Percentiles rank a stretch among this genome's conserved stretches.
Evolutionary conservation across 1,140 invertebrate genomes (phyloP).

Genomic region (Hypsibius dujardini): DNA sequence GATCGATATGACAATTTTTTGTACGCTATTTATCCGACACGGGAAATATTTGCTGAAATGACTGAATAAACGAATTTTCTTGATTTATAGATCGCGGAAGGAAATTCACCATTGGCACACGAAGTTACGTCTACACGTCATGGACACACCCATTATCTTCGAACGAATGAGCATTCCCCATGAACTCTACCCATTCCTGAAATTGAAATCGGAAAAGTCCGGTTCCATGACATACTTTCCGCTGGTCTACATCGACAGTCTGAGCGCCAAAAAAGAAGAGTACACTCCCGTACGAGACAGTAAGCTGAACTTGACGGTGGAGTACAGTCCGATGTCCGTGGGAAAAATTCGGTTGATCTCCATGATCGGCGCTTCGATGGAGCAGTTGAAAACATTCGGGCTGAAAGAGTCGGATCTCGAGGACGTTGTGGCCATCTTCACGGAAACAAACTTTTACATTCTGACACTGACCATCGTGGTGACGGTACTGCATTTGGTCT

Average conservation of each 20-base stretch:
- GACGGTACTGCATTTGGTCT: constrained; percentile 72
- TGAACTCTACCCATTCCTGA: neutral
- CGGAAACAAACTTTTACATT: constrained; percentile 82
- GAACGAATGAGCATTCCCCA: neutral
- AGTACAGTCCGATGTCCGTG: constrained; percentile 36
- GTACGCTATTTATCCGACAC: too few relatives aligned
- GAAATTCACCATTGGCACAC: neutral
- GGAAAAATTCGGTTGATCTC: constrained; percentile 35
- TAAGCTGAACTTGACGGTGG: constrained; percentile 30
- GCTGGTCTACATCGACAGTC: constrained; percentile 58
- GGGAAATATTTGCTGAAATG: too few relatives aligned
- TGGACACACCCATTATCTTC: constrained; percentile 9
- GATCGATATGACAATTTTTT: neutral
- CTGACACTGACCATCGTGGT: constrained; percentile 78
- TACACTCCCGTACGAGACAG: constrained; percentile 21
- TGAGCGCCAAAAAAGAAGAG: constrained; percentile 37
- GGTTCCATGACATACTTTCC: constrained; percentile 49
- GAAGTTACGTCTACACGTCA: neutral
- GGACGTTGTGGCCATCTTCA: constrained; percentile 87
- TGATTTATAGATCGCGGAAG: neutral
- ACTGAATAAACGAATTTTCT: neutral
- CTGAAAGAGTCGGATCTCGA: constrained; percentile 85
- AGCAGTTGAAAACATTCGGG: constrained; percentile 51
- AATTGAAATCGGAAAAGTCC: neutral
- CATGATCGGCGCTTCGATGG: constrained; percentile 60